Evolutionary conservation across 2,888 invertebrate genomes (phyloP), one percentile per base, ranked within the genome.

Genomic region (Notodonta ziczac): DNA sequence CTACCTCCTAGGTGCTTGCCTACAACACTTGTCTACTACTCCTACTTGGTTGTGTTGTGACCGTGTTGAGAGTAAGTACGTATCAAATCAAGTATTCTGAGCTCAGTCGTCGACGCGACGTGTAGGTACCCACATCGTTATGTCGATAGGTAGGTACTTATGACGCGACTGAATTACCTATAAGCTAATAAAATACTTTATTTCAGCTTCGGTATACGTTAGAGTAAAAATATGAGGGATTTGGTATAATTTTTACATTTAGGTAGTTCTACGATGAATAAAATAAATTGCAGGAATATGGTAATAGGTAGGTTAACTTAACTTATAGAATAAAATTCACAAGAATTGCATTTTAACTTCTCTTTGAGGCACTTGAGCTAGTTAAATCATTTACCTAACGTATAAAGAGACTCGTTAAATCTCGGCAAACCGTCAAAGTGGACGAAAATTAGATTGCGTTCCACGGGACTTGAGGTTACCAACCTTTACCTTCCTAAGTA

Each of bases 361-460:
- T 46, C 46, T 46, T 46, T 46, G 46, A n/a, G 46, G n/a, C 46
- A 46, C n/a, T 46, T 46, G 5, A n/a, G 48, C 52, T n/a, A n/a
- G 50, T 66, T 68, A 55, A 69, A 52, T 58, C 61, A 64, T 71
- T 63, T 55, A 24, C 24, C 24, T 24, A 24, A 24, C 1, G 24
- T 61, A 35, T 14, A 52, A 50, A 60, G 50, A 54, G 10, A 63
- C 56, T 62, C 62, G 39, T 53, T 62, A 69, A 68, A 65, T 63
- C 72, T 60, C 60, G 35, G 61, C 50, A 54, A 72, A 61, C 32
- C 59, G 67, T 67, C 60, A 63, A 62, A 66, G 65, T 57, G 58
- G 62, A 74, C 61, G 56, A 51, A 74, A 70, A 74, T 72, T 74
- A 65, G 64, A 74, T 72, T 52, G 32, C 32, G 40, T 66, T 59